Evolutionary conservation across 2,113 vertebrate genomes (phyloP), one percentile per base, ranked within the genome.

Genomic region (Porphyrio hochstetteri): DNA sequence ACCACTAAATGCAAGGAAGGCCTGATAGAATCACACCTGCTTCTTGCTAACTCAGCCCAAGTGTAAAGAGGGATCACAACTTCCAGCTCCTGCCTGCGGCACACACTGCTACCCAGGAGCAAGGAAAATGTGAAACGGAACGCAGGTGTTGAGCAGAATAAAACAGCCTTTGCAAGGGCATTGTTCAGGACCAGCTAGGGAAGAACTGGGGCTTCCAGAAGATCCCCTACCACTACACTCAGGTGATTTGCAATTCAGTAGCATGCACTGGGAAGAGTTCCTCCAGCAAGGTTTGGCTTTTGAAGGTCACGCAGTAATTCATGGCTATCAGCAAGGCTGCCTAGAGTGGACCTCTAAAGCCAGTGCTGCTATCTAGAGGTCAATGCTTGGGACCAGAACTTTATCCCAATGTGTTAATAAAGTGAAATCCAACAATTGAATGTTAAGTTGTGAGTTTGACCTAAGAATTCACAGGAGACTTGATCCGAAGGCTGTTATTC

Each of bases 11-110:
- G 81, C 72, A 96, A 84, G 92, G 52, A 95, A 90, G 82, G 77
- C 71, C 87, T 12, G 69, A 88, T 14, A 94, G 82, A 89, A 78
- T 95, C 96, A 97, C 97, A 98, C 97, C 97, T 98, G 97, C 97
- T 97, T 97, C 97, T 97, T 80, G 55, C 88, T 82, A 96, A 92
- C 75, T 89, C 60, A 90, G 78, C 92, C 59, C 57, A 74, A 84
- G 75, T 68, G 14, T 91, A 88, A 95, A 97, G 92, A 94, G 53
- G 82, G 86, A 82, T 94, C 78, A 59, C 42, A 95, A 92, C 87
- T 78, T 92, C 86, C 81, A 96, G 56, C 74, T 88, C 69, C 61
- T 79, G 88, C 56, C 3, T 0, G 36, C 3, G 6, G 55, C 5
- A 1, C 48, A 23, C 0, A 1, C 7, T 78, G 72, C 64, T 52